phyloP scores from a whole-genome alignment of 2,113 vertebrate genomes.

The Lepidothrix coronata region DNA sequence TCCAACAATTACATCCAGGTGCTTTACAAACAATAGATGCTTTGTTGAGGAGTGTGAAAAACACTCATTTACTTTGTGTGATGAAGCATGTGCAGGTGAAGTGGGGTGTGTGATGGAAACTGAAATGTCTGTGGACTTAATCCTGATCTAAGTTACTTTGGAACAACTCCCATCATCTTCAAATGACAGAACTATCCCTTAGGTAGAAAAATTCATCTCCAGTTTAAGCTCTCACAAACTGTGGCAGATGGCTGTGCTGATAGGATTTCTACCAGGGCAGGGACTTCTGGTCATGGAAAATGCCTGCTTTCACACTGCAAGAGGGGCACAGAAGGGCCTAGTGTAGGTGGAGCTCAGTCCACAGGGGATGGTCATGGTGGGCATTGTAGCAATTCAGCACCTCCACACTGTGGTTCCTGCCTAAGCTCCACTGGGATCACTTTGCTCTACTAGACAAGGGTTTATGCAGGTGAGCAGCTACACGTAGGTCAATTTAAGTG shows the following conservation, averaged over 20 bases:
- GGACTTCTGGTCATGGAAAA: neutral
- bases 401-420: neutral
- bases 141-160: neutral
- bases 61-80: neutral
- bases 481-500: neutral
- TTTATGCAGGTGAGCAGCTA: neutral
- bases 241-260: neutral
- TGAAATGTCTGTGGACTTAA: neutral
- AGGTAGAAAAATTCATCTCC: neutral
- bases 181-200: neutral
- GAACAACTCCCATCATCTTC: constrained; percentile 1
- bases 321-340: neutral
- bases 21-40: neutral
- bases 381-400: neutral
- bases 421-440: neutral
- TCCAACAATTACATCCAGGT: neutral
- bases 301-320: neutral
- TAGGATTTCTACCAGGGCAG: neutral
- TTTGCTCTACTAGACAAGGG: neutral
- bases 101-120: neutral
- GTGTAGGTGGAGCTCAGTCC: neutral
- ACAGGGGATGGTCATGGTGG: neutral
- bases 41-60: neutral
- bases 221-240: neutral
- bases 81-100: neutral